Conservation (phyloP, 2,113 vertebrate genomes). For the Leptocoma aspasia region DNA sequence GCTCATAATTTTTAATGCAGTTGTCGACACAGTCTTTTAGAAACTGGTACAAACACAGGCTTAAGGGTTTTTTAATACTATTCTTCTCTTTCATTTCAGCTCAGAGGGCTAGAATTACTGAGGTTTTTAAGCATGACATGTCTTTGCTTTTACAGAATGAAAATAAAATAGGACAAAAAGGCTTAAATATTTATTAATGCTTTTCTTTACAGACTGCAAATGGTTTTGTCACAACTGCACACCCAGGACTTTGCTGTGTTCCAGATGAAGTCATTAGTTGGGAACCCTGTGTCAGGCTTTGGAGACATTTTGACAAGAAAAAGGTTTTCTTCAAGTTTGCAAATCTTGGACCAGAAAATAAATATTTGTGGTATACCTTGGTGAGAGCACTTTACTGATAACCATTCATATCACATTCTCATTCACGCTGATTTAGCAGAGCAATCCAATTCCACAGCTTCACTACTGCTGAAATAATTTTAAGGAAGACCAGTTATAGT, state of each 20-base stretch:
- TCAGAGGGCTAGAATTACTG: not conserved
- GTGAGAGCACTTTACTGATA: not conserved
- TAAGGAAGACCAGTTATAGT: not conserved
- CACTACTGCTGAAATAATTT: not conserved
- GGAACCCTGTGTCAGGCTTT: not conserved
- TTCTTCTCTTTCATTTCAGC: not conserved
- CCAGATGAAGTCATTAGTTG: not conserved
- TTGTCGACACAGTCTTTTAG: not conserved
- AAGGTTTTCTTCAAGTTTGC: not conserved
- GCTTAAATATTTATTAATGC: not conserved
- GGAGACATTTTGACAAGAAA: not conserved
- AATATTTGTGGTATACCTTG: not conserved
- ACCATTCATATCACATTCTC: not conserved
- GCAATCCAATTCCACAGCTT: not conserved
- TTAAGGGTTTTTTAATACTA: not conserved
- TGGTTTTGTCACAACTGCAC: not conserved
- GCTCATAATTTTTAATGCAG: slow-evolving; percentile 4
- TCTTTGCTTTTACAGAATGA: not conserved
- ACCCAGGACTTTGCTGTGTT: not conserved
- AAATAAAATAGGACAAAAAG: slow-evolving; percentile 11
- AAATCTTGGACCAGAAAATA: not conserved
- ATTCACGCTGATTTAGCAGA: not conserved
- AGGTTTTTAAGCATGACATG: not conserved
- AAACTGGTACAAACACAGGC: not conserved
- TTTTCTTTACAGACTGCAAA: not conserved